Evolutionary conservation across 2,888 invertebrate genomes (phyloP), one percentile per base, ranked within the genome.

Genomic region (Eupithecia inturbata): DNA sequence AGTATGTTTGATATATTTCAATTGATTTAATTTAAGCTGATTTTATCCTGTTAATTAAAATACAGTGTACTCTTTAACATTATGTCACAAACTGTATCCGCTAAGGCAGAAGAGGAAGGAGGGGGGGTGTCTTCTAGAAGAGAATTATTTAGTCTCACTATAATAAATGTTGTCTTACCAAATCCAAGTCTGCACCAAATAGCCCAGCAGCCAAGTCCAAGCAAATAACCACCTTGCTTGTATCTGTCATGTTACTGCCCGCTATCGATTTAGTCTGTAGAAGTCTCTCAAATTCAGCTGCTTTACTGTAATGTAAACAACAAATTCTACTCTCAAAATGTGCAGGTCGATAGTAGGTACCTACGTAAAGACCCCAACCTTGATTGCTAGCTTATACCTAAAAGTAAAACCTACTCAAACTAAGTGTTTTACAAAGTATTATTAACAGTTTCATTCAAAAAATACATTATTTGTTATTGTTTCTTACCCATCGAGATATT

Each of bases 171-270:
- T 31, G 31, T 9, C 88, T 86, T 85, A 95, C 95, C 83, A 89
- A 83, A 85, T 96, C 96, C 71, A 96, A 91, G 69, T 92, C 91
- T 45, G 91, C 88, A 49, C 95, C 95, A 36, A 94, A 82, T n/a
- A 92, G 78, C 12, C 86, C 82, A 7, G 95, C 93, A 45, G 96
- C 96, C 64, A 96, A 85, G 83, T 96, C 96, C 45, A 96, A 86
- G 79, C 96, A 96, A 67, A 96, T 88, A 0, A 96, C 94, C 36
- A 94, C 92, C 89, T 95, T 96, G 7, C 95, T 95, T 14, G 95
- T 95, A 76, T 96, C 96, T 74, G 95, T 95, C 63, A 96, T 86
- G 62, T 90, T 91, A 73, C 86, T 90, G 9, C 90, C 91, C 0
- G 92, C 87, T 22, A 88, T 85, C 1, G 89, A 88, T 81, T 95